Evolutionary conservation across 2,113 vertebrate species (phyloP), one percentile per base, ranked within the genome.

Genomic region (Sclerurus mexicanus): DNA sequence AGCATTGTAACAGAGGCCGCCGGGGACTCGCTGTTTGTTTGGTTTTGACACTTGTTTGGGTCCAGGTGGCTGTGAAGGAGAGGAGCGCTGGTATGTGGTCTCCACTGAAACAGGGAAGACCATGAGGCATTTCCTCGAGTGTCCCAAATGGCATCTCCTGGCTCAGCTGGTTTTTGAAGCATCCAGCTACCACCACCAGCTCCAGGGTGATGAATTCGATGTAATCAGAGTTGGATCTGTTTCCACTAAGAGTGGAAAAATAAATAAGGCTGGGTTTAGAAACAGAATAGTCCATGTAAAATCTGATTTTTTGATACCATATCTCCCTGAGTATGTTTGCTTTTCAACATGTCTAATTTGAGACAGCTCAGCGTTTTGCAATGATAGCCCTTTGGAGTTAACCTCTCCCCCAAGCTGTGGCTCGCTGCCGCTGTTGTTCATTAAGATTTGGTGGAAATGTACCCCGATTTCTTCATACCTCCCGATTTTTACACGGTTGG

Each of bases 211-310:
- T 0, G 4, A 72, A 82, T 80, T 56, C 2, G 9, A 22, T 81
- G 56, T 71, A 87, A 69, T 88, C 22, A 12, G 49, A 75, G 40
- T 64, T 60, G 39, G 85, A 68, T 87, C 84, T 96, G 89, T 85
- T 92, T 87, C 79, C 64, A 89, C 78, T 92, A 90, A 82, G 92
- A 71, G 73, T 81, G 42, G 58, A 82, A 93, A 93, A 95, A 93
- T 71, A 95, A 95, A 93, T 89, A 83, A 52, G 64, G 33, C 39
- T 89, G 21, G 10, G 30, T 67, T 93, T 76, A 79, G 93, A 88
- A 94, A 83, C 30, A 79, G 82, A 89, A 72, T 52, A 90, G 56
- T 77, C 79, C 53, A 46, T 76, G 82, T 86, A 87, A 94, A 87
- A 69, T 85, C 60, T 69, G 72, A 72, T 75, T 83, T 94, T 89